Evolutionary conservation across 2,888 invertebrate genomes (phyloP), one percentile per base, ranked within the genome.

Genomic region (Leucoma salicis): DNA sequence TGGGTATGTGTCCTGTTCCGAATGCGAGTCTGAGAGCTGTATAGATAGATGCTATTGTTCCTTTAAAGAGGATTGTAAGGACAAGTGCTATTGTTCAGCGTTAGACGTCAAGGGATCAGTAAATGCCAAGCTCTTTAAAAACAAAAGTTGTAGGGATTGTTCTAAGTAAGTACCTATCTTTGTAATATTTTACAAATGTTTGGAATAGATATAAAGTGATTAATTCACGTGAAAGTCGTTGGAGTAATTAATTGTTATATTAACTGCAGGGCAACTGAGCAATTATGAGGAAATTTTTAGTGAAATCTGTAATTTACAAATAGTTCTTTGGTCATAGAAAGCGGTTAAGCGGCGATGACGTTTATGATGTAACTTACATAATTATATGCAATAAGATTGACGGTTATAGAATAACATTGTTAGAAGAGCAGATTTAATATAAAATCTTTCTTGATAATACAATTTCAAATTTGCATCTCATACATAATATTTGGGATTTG

Each of bases 31-130:
- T 1, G 96, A 96, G 60, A 94, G 95, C 10, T 96, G 96, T 67
- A 93, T 95, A 0, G 96, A 96, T 70, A 94, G 96, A 61, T 97
- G 97, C 66, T 97, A 97, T 67, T 97, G 97, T 69, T 95, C 96
- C 2, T 67, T 95, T 43, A 93, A 93, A 14, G 90, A 89, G 2
- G 91, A 91, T 46, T 88, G 84, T 47, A 86, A 79, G 49, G 66
- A 78, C 1, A 93, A 93, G 70, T 94, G 94, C 55, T 93, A 92
- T 66, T 93, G 93, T 54, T 91, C 92, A 1, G 84, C 91, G 46
- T 90, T 90, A 0, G 91, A 91, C 24, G 61, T 66, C 7, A 82
- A 85, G 47, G 90, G 89, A 31, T 51, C 76, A 0, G 71, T 77
- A 1, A 85, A 83, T 51, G 53, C 72, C 1, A 75, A 72, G 41